Percentiles rank a stretch among this genome's conserved stretches.
Evolutionary conservation across 2,888 invertebrate genomes (phyloP).

Genomic region (Steinernema hermaphroditum): DNA sequence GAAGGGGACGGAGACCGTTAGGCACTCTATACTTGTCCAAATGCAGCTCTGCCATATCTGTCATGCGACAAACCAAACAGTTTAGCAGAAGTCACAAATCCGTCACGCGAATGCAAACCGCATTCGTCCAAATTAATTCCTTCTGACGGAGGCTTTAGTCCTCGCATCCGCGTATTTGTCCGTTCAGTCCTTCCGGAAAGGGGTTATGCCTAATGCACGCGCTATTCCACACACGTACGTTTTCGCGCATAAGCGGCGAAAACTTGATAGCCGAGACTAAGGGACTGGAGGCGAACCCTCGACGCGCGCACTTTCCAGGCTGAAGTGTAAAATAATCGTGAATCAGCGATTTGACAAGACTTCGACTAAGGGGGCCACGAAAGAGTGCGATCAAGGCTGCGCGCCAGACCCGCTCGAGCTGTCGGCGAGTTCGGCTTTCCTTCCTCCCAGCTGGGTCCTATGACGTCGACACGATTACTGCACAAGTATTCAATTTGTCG

Average conservation of each 20-base stretch:
- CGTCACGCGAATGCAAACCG: neutral
- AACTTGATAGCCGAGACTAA: neutral
- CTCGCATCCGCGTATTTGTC: slow-evolving; percentile 1
- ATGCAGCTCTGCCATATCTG: slow-evolving; percentile 41
- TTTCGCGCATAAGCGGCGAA: neutral
- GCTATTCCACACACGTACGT: slow-evolving; percentile 3
- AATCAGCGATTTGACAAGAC: no score
- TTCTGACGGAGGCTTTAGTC: neutral
- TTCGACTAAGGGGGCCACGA: no score
- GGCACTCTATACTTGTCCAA: slow-evolving; percentile 57
- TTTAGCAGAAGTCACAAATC: neutral
- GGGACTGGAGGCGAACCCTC: neutral
- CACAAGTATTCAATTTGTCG: neutral
- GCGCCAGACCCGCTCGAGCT: no score
- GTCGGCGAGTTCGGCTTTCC: neutral
- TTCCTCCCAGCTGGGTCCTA: slow-evolving; percentile 9
- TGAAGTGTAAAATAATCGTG: no score
- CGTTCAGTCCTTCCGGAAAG: slow-evolving; percentile 7
- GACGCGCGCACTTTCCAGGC: no score
- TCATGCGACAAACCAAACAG: neutral
- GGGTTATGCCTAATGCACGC: neutral
- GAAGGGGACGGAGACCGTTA: slow-evolving; percentile 58
- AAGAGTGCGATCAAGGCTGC: no score
- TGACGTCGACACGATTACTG: slow-evolving; percentile 11
- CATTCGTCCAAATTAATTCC: slow-evolving; percentile 3